Evolutionary conservation across 1,140 invertebrate species (phyloP).

Genomic region (Polyergus mexicanus): DNA sequence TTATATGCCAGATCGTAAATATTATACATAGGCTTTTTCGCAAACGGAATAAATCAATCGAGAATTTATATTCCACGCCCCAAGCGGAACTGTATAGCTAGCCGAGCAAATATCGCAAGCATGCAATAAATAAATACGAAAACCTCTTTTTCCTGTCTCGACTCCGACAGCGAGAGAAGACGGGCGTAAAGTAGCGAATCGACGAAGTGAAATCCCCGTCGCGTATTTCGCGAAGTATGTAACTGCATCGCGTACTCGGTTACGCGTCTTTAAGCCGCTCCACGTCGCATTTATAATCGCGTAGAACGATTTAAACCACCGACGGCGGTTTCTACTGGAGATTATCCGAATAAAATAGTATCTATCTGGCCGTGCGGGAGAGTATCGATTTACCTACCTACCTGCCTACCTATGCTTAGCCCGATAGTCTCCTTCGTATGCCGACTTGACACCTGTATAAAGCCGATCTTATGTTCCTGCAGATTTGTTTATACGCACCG

Average conservation of each 20-base stretch:
- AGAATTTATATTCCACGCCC: conserved; percentile 28
- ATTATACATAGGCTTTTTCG: not conserved
- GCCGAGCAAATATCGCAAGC: conserved; percentile 23
- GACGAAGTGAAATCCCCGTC: conserved; percentile 30
- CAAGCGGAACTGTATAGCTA: not conserved
- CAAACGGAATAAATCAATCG: conserved; percentile 30
- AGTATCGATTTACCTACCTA: conserved; percentile 1
- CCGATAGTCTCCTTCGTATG: not conserved
- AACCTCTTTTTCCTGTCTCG: conserved; percentile 9
- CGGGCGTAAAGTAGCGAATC: conserved; percentile 24
- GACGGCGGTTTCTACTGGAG: not conserved
- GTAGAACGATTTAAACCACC: conserved; percentile 1
- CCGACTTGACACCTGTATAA: conserved; percentile 1
- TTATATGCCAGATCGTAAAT: not conserved
- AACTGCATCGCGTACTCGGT: not conserved
- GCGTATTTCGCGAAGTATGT: conserved; percentile 28
- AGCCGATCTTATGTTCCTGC: not conserved
- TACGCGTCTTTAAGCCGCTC: conserved; percentile 15
- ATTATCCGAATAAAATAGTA: conserved; percentile 48
- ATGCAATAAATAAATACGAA: conserved; percentile 38
- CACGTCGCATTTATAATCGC: conserved; percentile 34
- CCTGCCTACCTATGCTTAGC: not conserved
- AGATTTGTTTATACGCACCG: not conserved
- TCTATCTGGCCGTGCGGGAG: not conserved
- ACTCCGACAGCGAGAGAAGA: not conserved